A percentile compares a stretch with the other conserved stretches of the same genome.
Conservation (phyloP, 2,113 vertebrate species). For the Cyanoramphus novaezelandiae region DNA sequence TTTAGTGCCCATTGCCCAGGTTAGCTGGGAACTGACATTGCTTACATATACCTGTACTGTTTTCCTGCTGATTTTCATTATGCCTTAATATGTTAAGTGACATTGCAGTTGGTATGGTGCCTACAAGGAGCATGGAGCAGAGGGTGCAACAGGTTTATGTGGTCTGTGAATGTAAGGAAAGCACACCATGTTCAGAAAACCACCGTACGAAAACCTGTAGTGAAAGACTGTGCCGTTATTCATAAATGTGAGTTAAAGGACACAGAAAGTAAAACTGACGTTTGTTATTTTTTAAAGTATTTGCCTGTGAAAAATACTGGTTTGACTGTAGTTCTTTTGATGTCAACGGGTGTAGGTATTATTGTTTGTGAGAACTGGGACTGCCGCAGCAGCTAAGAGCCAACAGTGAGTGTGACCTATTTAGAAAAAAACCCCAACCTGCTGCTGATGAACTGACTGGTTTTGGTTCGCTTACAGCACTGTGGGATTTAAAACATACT, state of each 20-base stretch:
- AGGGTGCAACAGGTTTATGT: not conserved
- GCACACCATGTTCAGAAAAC: not conserved
- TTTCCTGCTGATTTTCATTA: not conserved
- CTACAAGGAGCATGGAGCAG: not conserved
- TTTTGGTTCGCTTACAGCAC: not conserved
- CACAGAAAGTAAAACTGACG: not conserved
- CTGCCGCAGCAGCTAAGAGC: not conserved
- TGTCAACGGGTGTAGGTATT: not conserved
- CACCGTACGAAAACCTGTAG: not conserved
- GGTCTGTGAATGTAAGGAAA: not conserved
- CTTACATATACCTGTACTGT: not conserved
- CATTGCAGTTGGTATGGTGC: not conserved
- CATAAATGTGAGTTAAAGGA: not conserved
- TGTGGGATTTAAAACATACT: slow-evolving; percentile 14
- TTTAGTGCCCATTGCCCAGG: not conserved
- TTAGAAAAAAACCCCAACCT: not conserved
- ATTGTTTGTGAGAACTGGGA: not conserved
- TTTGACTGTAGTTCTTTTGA: not conserved
- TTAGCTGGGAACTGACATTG: not conserved
- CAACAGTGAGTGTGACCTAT: not conserved
- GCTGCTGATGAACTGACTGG: not conserved
- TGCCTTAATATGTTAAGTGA: not conserved
- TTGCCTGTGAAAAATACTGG: not conserved
- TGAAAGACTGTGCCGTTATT: not conserved
- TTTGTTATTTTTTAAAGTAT: not conserved